Conservation (phyloP, 2,888 invertebrate species). For the Antheraea assamensis region DNA sequence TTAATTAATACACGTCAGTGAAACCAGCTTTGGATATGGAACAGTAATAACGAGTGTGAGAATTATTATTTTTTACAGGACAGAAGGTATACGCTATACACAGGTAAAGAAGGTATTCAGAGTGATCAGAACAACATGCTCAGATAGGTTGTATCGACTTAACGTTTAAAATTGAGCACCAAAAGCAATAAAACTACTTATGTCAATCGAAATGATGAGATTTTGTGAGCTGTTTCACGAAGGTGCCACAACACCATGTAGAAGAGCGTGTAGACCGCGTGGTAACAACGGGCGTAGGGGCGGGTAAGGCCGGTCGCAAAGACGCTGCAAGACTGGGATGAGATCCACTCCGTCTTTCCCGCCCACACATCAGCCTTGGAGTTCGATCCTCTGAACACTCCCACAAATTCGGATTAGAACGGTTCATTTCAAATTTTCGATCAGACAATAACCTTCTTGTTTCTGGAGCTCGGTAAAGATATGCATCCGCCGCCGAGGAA, state of each 20-base stretch:
- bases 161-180: constrained; percentile 13
- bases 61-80: background rate
- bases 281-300: constrained; percentile 42
- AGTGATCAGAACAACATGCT: background rate
- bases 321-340: constrained; percentile 62
- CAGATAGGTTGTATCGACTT: background rate
- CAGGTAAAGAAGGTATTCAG: background rate
- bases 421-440: constrained; percentile 70
- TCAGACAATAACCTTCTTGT: constrained; percentile 66
- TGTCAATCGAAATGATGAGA: constrained; percentile 88
- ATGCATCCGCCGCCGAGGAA: constrained; percentile 73
- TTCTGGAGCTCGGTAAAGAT: constrained; percentile 63
- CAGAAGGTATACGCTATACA: background rate
- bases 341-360: constrained; percentile 68
- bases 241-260: constrained; percentile 90
- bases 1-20: constrained; percentile 5
- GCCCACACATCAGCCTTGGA: constrained; percentile 46
- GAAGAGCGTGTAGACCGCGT: constrained; percentile 82
- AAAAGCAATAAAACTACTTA: constrained; percentile 39
- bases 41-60: background rate
- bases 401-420: constrained; percentile 77
- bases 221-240: constrained; percentile 89
- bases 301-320: constrained; percentile 25
- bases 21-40: background rate
- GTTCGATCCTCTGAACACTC: constrained; percentile 63